Evolutionary conservation across 1,140 invertebrate species (phyloP).

Genomic region (Ceratina australensis): DNA sequence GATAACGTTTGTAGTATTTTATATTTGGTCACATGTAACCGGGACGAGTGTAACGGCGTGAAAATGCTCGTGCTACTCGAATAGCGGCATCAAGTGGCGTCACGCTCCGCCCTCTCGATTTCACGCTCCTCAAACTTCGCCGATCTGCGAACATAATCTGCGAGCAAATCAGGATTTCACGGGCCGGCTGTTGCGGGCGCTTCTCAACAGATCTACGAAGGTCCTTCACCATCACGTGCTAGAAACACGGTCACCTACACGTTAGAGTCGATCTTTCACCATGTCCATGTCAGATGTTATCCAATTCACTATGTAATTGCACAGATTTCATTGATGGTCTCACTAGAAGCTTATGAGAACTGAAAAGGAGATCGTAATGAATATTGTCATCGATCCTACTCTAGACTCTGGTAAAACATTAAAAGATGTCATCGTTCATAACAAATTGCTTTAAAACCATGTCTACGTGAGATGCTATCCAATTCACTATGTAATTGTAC

Average conservation of each 20-base stretch:
- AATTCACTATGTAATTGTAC: no score
- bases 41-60: slow-evolving; percentile 46
- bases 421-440: no score
- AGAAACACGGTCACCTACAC: slow-evolving; percentile 20
- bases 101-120: slow-evolving; percentile 70
- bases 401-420: no score
- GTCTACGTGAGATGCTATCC: no score
- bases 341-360: no score
- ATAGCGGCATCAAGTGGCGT: slow-evolving; percentile 58
- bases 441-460: no score
- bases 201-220: slow-evolving; percentile 57
- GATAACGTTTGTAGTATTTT: neutral
- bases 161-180: slow-evolving; percentile 76
- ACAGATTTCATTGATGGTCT: no score
- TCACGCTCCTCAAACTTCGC: slow-evolving; percentile 70
- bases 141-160: slow-evolving; percentile 72
- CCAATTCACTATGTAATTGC: no score
- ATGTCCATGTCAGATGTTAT: no score
- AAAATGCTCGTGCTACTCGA: slow-evolving; percentile 57
- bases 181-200: slow-evolving; percentile 67
- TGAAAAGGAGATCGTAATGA: no score
- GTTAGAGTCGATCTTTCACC: no score
- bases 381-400: no score
- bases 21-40: neutral
- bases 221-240: slow-evolving; percentile 38